Conservation (phyloP, 2,888 invertebrate species). For the Tipula helvola region DNA sequence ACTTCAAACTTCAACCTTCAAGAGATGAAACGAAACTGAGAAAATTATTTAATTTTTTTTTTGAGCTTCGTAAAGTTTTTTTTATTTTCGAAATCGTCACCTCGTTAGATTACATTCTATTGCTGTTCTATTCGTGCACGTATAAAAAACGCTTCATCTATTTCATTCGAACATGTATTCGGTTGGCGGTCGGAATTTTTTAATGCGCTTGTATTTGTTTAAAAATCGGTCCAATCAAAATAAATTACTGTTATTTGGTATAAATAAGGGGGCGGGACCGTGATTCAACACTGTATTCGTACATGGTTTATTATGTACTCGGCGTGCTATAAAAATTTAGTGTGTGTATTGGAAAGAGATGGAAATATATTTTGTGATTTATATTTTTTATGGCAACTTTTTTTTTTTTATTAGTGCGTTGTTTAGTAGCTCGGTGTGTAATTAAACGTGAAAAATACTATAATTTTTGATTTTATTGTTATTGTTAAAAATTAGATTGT, state of each 20-base stretch:
- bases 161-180: background rate
- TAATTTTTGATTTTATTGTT: conserved; percentile 4
- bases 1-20: background rate
- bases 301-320: background rate
- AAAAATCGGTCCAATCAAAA: conserved; percentile 9
- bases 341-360: background rate
- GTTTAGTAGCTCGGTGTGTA: background rate
- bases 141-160: background rate
- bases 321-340: background rate
- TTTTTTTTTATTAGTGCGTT: background rate
- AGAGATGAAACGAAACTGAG: background rate
- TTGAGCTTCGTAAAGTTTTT: background rate
- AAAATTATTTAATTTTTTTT: background rate
- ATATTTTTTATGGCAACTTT: background rate
- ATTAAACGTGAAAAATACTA: conserved; percentile 9
- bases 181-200: background rate
- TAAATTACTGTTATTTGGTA: background rate
- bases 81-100: background rate
- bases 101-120: background rate
- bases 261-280: background rate
- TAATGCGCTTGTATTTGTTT: background rate
- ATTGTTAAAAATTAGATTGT: background rate
- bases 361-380: background rate
- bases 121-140: background rate
- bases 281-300: background rate